A percentile compares a stretch with the other conserved stretches of the same genome.
Evolutionary conservation across 2,797 vertebrate genomes (phyloP).

Genomic region (Lepus oiostolus): DNA sequence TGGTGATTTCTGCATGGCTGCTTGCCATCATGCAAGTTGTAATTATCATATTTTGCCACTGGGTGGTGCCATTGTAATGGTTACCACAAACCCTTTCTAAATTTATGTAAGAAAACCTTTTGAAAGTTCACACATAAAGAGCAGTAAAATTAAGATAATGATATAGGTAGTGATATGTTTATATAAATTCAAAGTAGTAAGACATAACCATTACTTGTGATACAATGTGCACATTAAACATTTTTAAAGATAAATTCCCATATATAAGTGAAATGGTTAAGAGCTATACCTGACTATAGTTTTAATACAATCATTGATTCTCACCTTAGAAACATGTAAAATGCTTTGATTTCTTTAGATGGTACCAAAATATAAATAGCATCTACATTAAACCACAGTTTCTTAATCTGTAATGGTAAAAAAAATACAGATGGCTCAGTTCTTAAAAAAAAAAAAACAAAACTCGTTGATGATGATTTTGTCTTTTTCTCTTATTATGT

Average conservation of each 20-base stretch:
- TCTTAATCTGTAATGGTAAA: slow-evolving; percentile 36
- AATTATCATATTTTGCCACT: slow-evolving; percentile 74
- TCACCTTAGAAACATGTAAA: slow-evolving; percentile 3
- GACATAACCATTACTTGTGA: neutral
- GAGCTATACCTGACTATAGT: neutral
- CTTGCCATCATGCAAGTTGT: slow-evolving; percentile 31
- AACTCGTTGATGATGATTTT: slow-evolving; percentile 31
- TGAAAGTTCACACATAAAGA: slow-evolving; percentile 33
- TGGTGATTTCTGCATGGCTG: neutral
- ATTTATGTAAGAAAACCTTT: slow-evolving; percentile 41
- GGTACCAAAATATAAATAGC: neutral
- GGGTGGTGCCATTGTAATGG: slow-evolving; percentile 75
- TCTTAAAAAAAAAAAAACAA: slow-evolving; percentile 47
- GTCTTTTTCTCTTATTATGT: neutral
- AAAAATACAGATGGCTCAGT: neutral
- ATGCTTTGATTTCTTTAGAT: slow-evolving; percentile 3
- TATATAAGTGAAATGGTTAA: slow-evolving; percentile 37
- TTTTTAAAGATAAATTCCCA: neutral
- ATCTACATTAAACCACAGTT: slow-evolving; percentile 14
- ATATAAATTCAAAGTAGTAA: slow-evolving; percentile 6
- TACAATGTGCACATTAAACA: neutral
- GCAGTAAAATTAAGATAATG: slow-evolving; percentile 46
- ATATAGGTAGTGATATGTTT: neutral
- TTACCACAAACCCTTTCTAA: slow-evolving; percentile 51
- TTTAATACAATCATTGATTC: slow-evolving; percentile 21